Evolutionary conservation across 2,888 invertebrate species (phyloP), one percentile per base, ranked within the genome.

Genomic region (Dynastes maya): DNA sequence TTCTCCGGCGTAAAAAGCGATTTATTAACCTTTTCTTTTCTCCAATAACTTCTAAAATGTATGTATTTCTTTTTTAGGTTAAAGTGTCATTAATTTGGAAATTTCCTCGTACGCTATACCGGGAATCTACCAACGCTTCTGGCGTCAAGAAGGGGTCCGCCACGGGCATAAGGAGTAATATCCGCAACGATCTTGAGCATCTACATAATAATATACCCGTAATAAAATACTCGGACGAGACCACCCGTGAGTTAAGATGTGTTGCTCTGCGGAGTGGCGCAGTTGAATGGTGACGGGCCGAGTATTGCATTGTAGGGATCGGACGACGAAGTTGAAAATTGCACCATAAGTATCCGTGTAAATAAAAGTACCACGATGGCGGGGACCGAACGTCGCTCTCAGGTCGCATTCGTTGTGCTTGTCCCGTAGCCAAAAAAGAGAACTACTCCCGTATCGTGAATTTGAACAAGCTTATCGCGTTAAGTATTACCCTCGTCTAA

Each of bases 141-240:
- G 40, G 27, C 55, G 45, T 61, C 22, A 51, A 67, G 37, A 55
- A n/a, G 16, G 16, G 37, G 16, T 2, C 2, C 8, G 9, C 16
- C 13, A 71, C 22, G 22, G 71, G 58, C 71, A 37, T 71, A 32
- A 71, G 55, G n/a, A 40, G 58, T 37, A 32, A 16, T 37, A 29
- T 74, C 63, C n/a, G 45, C 75, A 51, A 53, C 67, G 51, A 45
- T 58, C 68, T 37, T 45, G 32, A 40, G 64, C 61, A 72, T 78
- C 78, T 72, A 78, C 78, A 78, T 78, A 78, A 78, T 78, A 78
- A 78, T 61, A 78, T 72, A 63, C 72, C 72, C 53, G 72, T 51
- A 71, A 78, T 78, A 78, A 78, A 78, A 78, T 71, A 78, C 55
- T 49, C 45, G 40, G 78, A 64, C 78, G 72, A 49, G 78, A 78